Base-by-base conservation (phyloP, 2,113 vertebrate genomes). In the Macquaria ambigua region DNA sequence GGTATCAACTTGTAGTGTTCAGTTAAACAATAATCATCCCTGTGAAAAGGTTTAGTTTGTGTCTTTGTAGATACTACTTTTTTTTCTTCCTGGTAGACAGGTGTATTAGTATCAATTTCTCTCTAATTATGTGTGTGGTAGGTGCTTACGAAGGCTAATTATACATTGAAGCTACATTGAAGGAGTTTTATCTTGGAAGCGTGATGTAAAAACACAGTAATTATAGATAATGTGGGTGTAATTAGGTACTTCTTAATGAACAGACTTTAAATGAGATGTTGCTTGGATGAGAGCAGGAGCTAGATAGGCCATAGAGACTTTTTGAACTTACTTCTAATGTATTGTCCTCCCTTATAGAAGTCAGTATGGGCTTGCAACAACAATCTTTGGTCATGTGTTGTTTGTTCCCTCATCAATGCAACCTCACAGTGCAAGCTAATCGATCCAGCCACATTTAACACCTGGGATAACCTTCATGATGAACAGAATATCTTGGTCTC, bases 171-270 rank as follows among this genome's bases (percentile, higher is more conserved):
- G 84, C 90, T 56, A 66, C 75, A 71, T 67, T 79, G 67, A 90
- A 87, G 63, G 79, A 89, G 67, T 87, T 94, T 95, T 92, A 94
- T 93, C 93, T 87, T 9, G 53, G 67, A 93, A 85, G 87, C n/a
- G 69, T 86, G 86, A 89, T 91, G 87, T 91, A 87, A 91, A 93
- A 94, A 93, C 89, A 91, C 88, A 52, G 89, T 94, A 93, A 95
- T 95, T 95, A 94, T 88, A 93, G 91, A 94, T 94, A 93, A 95
- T 92, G 83, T 87, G 89, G 87, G 75, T 84, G 91, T 94, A 95
- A 94, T 95, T 94, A 90, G 87, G 79, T 87, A 82, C 82, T 87
- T 90, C 83, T 77, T 94, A 92, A 93, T 89, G 90, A 95, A 90
- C 64, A 82, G 74, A 92, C 81, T 86, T 94, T 90, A 92, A 92